phyloP scores from a whole-genome alignment of 2,113 vertebrate genomes.

The Numida meleagris region DNA sequence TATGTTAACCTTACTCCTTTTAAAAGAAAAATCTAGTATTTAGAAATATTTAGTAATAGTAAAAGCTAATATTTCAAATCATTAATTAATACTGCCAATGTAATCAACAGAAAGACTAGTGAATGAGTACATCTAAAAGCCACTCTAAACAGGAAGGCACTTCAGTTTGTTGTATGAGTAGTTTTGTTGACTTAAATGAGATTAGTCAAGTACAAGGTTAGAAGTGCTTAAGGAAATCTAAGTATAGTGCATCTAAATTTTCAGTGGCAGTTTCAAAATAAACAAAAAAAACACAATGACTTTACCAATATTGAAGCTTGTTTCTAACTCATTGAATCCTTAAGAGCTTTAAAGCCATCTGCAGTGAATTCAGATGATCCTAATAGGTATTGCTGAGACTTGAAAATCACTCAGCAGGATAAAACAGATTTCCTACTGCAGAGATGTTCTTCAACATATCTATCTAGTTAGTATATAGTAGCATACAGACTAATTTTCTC shows the following conservation, averaged over 20 bases:
- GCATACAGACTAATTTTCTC: background rate
- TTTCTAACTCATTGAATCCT: background rate
- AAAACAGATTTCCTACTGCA: background rate
- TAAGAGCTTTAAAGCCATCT: background rate
- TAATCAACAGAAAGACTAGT: background rate
- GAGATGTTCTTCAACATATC: background rate
- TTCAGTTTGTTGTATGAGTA: background rate
- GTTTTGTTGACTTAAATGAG: background rate
- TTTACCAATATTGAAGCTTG: background rate
- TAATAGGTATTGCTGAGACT: background rate
- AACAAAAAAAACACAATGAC: background rate
- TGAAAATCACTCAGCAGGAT: background rate
- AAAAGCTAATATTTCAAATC: background rate
- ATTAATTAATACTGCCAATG: background rate
- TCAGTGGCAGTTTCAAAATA: background rate
- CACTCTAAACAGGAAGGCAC: background rate
- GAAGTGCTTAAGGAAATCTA: background rate
- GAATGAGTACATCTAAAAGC: background rate
- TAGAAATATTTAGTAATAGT: background rate
- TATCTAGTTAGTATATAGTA: background rate
- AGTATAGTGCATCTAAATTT: background rate
- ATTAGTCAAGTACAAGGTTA: background rate
- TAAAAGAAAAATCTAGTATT: background rate
- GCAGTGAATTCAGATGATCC: background rate
- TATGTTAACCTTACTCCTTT: background rate